phyloP scores from a whole-genome alignment of 92 coral and sea anemone species.

The Bergia puertoricense region DNA sequence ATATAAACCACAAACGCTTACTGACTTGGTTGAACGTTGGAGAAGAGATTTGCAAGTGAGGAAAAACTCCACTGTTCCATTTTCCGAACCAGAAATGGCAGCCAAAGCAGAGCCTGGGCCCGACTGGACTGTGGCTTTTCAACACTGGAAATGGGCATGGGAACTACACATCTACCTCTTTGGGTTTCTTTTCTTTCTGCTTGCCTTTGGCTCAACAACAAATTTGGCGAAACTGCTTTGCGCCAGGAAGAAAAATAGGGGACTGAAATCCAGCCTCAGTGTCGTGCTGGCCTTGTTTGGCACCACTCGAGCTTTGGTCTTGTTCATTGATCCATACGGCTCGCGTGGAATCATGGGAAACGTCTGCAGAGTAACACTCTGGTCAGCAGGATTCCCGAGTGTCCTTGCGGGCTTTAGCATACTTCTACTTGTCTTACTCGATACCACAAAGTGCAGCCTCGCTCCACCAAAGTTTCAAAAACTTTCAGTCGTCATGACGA shows the following conservation, averaged over 20 bases:
- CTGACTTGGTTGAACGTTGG: neutral
- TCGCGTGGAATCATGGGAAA: conserved; percentile 28
- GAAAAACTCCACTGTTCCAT: neutral
- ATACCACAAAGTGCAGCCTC: conserved; percentile 41
- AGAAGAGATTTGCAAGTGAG: neutral
- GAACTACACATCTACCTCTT: conserved; percentile 58
- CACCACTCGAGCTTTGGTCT: conserved; percentile 48
- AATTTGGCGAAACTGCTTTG: conserved; percentile 8
- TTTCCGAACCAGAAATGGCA: neutral
- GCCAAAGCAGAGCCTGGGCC: conserved; percentile 58
- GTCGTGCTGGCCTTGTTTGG: conserved; percentile 47
- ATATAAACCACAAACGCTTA: neutral
- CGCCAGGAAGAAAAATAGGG: conserved; percentile 9
- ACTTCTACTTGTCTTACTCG: conserved; percentile 46
- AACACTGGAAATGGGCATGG: conserved; percentile 67
- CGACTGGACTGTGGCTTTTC: conserved; percentile 51
- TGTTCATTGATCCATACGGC: conserved; percentile 60
- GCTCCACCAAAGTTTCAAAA: conserved; percentile 57
- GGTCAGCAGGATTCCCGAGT: conserved; percentile 50
- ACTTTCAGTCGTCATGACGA: neutral
- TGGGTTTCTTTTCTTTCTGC: conserved; percentile 17
- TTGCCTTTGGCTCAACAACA: conserved; percentile 41
- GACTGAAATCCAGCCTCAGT: conserved; percentile 37
- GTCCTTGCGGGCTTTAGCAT: conserved; percentile 43
- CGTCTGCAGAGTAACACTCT: conserved; percentile 2